Conservation (phyloP, 2,888 invertebrate genomes). For the Callosobruchus maculatus region DNA sequence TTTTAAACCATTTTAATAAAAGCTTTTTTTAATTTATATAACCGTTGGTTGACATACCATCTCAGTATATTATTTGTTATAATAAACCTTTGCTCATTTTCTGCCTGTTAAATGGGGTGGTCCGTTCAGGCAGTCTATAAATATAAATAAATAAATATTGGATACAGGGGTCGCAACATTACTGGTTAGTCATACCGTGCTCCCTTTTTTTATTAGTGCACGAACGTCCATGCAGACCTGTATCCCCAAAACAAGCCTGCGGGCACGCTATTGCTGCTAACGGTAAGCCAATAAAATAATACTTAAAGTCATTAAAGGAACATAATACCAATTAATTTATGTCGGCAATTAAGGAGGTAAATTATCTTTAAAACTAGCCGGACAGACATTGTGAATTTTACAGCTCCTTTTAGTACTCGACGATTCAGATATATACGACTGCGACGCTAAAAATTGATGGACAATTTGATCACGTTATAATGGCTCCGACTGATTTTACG, state of each 20-base stretch:
- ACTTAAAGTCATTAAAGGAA: neutral
- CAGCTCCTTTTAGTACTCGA: neutral
- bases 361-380: neutral
- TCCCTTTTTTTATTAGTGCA: too few species aligned
- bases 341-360: neutral
- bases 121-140: too few species aligned
- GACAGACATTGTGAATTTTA: neutral
- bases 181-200: too few species aligned
- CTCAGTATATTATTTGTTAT: too few species aligned
- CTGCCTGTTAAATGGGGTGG: too few species aligned
- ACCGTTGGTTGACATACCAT: too few species aligned
- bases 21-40: too few species aligned
- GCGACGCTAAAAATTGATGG: neutral
- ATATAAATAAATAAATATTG: too few species aligned
- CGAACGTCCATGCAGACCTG: too few species aligned
- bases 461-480: neutral
- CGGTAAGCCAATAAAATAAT: constrained; percentile 1
- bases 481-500: neutral
- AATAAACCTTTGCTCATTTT: too few species aligned
- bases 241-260: neutral
- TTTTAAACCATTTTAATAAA: too few species aligned
- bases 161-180: too few species aligned
- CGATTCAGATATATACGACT: neutral
- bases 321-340: constrained; percentile 1
- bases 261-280: neutral